Evolutionary conservation across 1,140 invertebrate genomes (phyloP), one percentile per base, ranked within the genome.

Genomic region (Ruditapes philippinarum): DNA sequence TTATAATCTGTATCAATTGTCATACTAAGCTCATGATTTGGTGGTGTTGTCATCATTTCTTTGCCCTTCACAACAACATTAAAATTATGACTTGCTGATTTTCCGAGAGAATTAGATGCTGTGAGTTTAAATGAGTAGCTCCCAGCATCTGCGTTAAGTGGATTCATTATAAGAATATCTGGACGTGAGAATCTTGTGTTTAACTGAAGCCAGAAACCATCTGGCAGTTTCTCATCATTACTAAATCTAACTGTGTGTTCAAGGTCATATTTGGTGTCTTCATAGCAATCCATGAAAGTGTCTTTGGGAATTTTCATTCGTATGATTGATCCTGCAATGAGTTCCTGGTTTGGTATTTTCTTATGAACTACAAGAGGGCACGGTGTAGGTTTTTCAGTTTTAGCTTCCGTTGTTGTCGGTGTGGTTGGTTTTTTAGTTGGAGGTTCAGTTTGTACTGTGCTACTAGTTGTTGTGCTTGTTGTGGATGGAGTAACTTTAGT

Each of bases 241-340:
- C 51, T 96, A 95, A 0, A 98, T 97, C 97, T 96, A 0, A 99
- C 96, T 1, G 97, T 97, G 89, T 99, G 96, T 68, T 97, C 97
- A 91, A 99, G 96, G 84, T 97, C 97, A 45, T 97, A 95, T 0
- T 98, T 97, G 84, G 97, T 97, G 28, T 97, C 97, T 95, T 98
- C 98, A 95, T 98, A 98, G 0, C 97, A 97, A 96, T 99, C 98
- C 94, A 97, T 98, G 96, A 99, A 99, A 0, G 98, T 98, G 93
- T 99, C 98, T 96, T 98, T 93, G 9, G 93, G 97, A 76, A 99
- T 98, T 95, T 97, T 97, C 94, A 95, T 97, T 95, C 96, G 96
- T 83, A 98, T 97, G 0, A 97, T 96, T 95, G 98, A 98, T 45
- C 98, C 98, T 89, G 98, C 98, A 0, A 97, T 97, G n/a, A 98